Evolutionary conservation across 2,888 invertebrate genomes (phyloP), one percentile per base, ranked within the genome.

Genomic region (Epirrhoe tristata): DNA sequence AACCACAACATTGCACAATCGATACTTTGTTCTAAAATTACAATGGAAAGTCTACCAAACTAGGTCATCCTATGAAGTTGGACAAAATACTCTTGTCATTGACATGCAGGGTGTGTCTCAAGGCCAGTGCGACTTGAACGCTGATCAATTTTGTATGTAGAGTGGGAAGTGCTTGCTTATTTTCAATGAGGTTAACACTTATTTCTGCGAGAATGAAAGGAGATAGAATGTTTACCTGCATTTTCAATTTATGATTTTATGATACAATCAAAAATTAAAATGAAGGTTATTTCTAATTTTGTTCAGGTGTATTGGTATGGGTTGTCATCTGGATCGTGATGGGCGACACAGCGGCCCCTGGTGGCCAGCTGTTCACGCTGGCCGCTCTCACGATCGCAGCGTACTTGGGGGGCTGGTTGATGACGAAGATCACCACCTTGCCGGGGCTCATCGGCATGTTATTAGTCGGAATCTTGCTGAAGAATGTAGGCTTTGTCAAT

Each of bases 371-470:
- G 6, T 98, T 97, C 81, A 96, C 96, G 72, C 89, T 98, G 17
- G 97, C 97, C 0, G 93, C 95, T 0, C 94, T 98, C 1, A 95
- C 96, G 55, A 95, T 98, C 72, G 95, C 95, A 10, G 96, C 97
- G 0, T 95, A 98, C 87, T 96, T 97, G 77, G 97, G 97, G 8
- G 98, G 98, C 59, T 97, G 96, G 95, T 82, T 97, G 32, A 94
- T 97, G 88, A 95, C 96, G 69, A 94, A 94, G 76, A 90, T 97
- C 73, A 96, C 97, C 24, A 97, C 97, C 8, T 90, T 98, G 66
- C 98, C 98, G 1, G 96, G 97, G 0, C 94, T 98, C 12, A 96
- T 98, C 75, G 98, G 98, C 58, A 98, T 98, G 97, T 94, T 98
- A 17, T 88, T 97, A 74, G 96, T 97, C 52, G 98, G 98, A 75